Percentiles rank a stretch among this genome's conserved stretches.
Evolutionary conservation across 2,888 invertebrate species (phyloP).

Genomic region (Lithophane ornitopus): DNA sequence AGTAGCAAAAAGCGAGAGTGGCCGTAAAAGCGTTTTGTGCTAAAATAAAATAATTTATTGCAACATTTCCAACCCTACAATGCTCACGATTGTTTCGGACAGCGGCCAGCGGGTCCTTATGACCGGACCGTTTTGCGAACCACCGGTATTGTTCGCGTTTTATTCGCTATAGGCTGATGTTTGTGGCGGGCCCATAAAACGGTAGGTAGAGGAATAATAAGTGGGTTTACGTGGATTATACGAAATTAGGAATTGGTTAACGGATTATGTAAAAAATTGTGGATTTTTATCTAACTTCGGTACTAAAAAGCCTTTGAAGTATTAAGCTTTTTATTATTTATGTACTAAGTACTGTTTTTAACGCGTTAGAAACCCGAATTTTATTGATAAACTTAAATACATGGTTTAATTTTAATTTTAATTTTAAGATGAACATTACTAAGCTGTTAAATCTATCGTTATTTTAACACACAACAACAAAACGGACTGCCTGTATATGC

Average conservation of each 20-base stretch:
- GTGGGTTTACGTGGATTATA: conserved; percentile 13
- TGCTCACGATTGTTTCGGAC: conserved; percentile 73
- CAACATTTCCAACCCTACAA: conserved; percentile 65
- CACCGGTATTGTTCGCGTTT: conserved; percentile 71
- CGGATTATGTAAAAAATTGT: background rate
- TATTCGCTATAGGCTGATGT: conserved; percentile 64
- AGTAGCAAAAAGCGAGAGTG: conserved; percentile 85
- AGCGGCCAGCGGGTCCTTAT: conserved; percentile 52
- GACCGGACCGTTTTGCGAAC: conserved; percentile 74
- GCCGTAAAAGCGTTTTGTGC: conserved; percentile 77
- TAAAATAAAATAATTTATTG: conserved; percentile 84
- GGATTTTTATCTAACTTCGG: background rate
- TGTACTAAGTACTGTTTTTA: background rate
- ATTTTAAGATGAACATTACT: background rate
- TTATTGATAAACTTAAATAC: background rate
- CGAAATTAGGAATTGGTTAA: background rate
- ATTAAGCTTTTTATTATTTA: background rate
- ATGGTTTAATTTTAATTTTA: background rate
- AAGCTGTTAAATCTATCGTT: background rate
- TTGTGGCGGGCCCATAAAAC: conserved; percentile 28
- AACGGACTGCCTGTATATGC: conserved; percentile 63
- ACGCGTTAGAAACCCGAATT: background rate
- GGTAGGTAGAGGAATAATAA: conserved; percentile 12
- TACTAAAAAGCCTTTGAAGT: conserved; percentile 4
- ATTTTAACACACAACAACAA: no score